These are phyloP conservation scores for Drepana arcuata DNA, from an alignment of 1,140 invertebrate genomes.

Conservation along the genomic window DNA sequence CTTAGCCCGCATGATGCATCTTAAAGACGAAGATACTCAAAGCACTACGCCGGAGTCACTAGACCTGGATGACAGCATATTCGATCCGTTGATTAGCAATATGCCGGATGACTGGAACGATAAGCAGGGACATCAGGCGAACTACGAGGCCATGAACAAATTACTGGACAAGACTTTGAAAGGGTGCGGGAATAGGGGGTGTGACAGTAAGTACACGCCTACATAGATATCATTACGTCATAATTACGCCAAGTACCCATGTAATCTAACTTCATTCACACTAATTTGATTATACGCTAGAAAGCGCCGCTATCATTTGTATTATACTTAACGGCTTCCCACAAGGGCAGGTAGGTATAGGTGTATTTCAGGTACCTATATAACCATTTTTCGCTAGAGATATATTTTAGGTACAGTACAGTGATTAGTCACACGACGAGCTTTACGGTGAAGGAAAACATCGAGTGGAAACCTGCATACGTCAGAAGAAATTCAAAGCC, in stretches of 20 bases:
- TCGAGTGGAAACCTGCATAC: too few species aligned
- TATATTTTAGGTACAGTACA: too few species aligned
- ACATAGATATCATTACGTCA: not conserved
- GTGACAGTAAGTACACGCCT: conserved; percentile 2
- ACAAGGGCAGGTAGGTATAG: too few species aligned
- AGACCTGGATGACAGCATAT: conserved; percentile 25
- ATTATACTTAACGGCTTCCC: too few species aligned
- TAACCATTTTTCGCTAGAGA: not conserved
- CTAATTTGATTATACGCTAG: not conserved
- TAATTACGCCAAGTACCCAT: not conserved
- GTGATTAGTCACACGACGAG: too few species aligned
- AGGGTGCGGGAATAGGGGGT: conserved; percentile 29
- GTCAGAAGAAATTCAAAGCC: too few species aligned
- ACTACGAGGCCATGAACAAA: conserved; percentile 37
- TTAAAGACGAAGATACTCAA: conserved; percentile 23
- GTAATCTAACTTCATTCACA: not conserved
- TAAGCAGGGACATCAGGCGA: conserved; percentile 23
- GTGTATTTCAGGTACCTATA: too few species aligned
- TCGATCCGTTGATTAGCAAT: conserved; percentile 29
- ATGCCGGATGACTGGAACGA: conserved; percentile 26
- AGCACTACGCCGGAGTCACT: conserved; percentile 7
- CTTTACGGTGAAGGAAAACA: too few species aligned
- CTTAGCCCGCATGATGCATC: conserved; percentile 25
- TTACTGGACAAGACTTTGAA: conserved; percentile 25
- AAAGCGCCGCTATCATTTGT: too few species aligned